Conservation (phyloP, 2,113 vertebrate species). For the Chaetops frenatus region DNA sequence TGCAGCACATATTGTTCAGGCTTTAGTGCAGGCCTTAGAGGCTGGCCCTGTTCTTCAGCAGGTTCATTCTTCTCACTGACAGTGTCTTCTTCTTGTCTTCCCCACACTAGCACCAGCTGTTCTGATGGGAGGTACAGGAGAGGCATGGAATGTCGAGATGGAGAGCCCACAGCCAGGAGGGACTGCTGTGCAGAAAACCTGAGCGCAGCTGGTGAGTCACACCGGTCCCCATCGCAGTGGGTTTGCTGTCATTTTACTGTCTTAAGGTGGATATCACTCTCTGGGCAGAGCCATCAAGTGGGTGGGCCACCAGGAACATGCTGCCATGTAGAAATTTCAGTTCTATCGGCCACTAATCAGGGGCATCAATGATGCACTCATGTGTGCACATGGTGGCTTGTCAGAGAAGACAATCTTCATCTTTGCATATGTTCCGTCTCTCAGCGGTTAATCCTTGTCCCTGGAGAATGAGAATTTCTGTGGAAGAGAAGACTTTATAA, state of each 20-base stretch:
- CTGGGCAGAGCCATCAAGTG: rapidly evolving
- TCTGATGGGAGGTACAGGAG: background rate
- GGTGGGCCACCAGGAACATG: rapidly evolving
- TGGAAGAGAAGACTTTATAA: background rate
- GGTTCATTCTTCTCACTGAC: background rate
- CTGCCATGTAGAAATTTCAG: background rate
- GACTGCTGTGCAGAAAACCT: background rate
- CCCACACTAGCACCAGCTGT: background rate
- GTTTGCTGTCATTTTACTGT: background rate
- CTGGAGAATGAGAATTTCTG: background rate
- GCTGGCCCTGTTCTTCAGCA: background rate
- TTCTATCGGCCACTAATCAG: background rate
- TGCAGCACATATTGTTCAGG: background rate
- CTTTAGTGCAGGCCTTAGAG: background rate
- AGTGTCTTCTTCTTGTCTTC: background rate
- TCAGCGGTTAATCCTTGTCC: background rate
- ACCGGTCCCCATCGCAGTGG: rapidly evolving
- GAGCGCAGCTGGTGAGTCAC: background rate
- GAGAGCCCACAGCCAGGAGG: background rate
- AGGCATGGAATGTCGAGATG: background rate
- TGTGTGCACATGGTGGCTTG: background rate
- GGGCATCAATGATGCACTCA: background rate
- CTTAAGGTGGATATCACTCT: background rate
- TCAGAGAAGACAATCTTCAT: background rate
- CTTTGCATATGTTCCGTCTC: background rate